phyloP scores from a whole-genome alignment of 1,140 invertebrate genomes.

The honey bee (Apis mellifera) region Amel_HAv3.1 CM009942.2:1434501-1435000 shows the following conservation, averaged over 20 bases:
- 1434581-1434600: slow-evolving; percentile 44
- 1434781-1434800: not conserved
- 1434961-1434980: no score
- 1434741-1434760: not conserved
- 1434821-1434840: no score
- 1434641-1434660: slow-evolving; percentile 23
- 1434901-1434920: no score
- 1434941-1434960: no score
- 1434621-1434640: not conserved
- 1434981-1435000: no score
- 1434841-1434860: no score
- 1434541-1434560: not conserved
- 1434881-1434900: no score
- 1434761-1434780: not conserved
- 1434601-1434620: not conserved
- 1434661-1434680: slow-evolving; percentile 61
- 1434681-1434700: slow-evolving; percentile 24
- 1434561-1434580: slow-evolving; percentile 51
- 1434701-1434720: not conserved
- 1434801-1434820: no score
- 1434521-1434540: not conserved
- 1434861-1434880: no score
- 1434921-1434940: no score
- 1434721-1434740: no score
- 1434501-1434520: not conserved